Evolutionary conservation across 2,113 vertebrate genomes (phyloP).

Genomic region (Siniperca chuatsi): DNA sequence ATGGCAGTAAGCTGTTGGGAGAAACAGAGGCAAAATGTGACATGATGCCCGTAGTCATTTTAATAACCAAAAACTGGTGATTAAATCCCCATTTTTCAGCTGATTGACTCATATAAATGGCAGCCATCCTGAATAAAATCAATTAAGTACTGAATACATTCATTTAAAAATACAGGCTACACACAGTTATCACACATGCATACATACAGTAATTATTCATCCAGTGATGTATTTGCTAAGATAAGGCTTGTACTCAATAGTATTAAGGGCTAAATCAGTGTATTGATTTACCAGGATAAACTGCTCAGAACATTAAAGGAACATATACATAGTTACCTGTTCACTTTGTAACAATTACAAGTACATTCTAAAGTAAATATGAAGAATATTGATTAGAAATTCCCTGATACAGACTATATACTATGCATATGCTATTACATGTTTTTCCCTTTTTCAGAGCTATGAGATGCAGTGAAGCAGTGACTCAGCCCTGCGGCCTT

Average conservation of each 20-base stretch:
- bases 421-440: neutral
- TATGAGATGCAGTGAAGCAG: slow-evolving; percentile 4
- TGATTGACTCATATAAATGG: slow-evolving; percentile 39
- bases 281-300: slow-evolving; percentile 28
- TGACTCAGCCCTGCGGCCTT: neutral
- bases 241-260: slow-evolving; percentile 15
- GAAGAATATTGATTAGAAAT: slow-evolving; percentile 38
- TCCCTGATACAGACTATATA: neutral
- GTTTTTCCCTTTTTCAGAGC: neutral
- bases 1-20: neutral
- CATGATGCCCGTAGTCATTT: slow-evolving; percentile 27
- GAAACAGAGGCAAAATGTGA: slow-evolving; percentile 8
- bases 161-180: slow-evolving; percentile 13
- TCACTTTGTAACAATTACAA: slow-evolving; percentile 42
- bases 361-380: slow-evolving; percentile 21
- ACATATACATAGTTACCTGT: slow-evolving; percentile 21
- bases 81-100: slow-evolving; percentile 37
- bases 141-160: slow-evolving; percentile 26
- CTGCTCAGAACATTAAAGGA: neutral
- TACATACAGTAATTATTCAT: slow-evolving; percentile 12
- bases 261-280: slow-evolving; percentile 7
- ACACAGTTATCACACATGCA: neutral
- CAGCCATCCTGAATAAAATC: slow-evolving; percentile 30
- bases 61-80: slow-evolving; percentile 24
- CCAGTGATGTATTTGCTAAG: neutral